Base-by-base conservation (phyloP, 92 coral and sea anemone species). In the Palythoa grandis region DNA sequence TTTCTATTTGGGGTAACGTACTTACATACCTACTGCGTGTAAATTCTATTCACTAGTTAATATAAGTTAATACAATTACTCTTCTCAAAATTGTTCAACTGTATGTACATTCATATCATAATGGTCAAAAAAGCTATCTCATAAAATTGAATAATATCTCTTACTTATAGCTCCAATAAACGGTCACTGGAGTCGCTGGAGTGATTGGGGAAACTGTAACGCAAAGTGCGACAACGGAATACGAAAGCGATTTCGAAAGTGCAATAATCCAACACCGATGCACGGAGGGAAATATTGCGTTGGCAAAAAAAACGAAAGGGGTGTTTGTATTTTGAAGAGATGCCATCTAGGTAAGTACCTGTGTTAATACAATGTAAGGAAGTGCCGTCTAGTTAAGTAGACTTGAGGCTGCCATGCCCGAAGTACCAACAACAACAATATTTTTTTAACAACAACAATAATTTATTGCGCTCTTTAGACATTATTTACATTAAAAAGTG, bases 141-240 rank as follows among this genome's bases (percentile, higher is more conserved):
- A 22, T 29, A 6, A 69, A 25, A 69, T 63, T n/a, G 23, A 23
- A 6, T 16, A 69, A 69, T 35, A 69, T 69, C 74, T 6, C 24
- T 13, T 29, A 17, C 12, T 70, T 74, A n/a, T 58, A 92, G 96
- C 73, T 4, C 90, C 89, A 2, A 43, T 93, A 68, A 23, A 94
- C 87, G 98, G 98, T 10, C 67, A 95, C 91, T 95, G 98, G 98
- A 90, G 93, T 3, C 87, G 85, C 47, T 95, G 98, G 98, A 76
- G 90, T 11, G 86, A 76, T 0, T 95, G 98, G 98, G 19, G 56
- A 16, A 12, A 83, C 10, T 95, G 98, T 73, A 88, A 91, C 56
- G 89, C 87, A 47, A 86, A 89, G 0, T 95, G 98, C 25, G 91
- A 95, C 58, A 91, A 93, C 60, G 98, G 98, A 20, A 35, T 15